A percentile compares a stretch with the other conserved stretches of the same genome.
phyloP scores from a whole-genome alignment of 2,113 vertebrate species.

The Pseudonaja textilis region DNA sequence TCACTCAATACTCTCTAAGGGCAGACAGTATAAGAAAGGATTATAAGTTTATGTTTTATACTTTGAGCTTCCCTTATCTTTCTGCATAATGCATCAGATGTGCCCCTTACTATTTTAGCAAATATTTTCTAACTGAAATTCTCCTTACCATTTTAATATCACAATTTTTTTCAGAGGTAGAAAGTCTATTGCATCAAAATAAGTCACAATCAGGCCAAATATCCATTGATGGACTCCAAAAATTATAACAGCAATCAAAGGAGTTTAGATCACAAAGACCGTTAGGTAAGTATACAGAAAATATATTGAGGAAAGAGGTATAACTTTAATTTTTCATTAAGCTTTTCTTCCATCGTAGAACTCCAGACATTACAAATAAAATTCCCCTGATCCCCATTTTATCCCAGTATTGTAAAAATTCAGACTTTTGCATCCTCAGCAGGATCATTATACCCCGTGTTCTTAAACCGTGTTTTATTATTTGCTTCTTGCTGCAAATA shows the following conservation, averaged over 20 bases:
- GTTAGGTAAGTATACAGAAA: not conserved
- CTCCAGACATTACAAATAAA: not conserved
- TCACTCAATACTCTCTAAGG: slow-evolving; percentile 45
- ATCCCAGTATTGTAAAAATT: not conserved
- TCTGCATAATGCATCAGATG: slow-evolving; percentile 36
- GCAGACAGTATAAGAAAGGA: slow-evolving; percentile 18
- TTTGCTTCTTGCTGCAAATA: not conserved
- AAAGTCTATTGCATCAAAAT: slow-evolving; percentile 33
- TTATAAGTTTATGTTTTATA: slow-evolving; percentile 39
- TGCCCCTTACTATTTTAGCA: slow-evolving; percentile 50
- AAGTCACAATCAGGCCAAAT: not conserved
- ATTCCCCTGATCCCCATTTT: no score
- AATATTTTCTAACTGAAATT: slow-evolving; percentile 33
- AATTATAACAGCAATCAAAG: slow-evolving; percentile 2
- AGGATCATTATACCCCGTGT: not conserved
- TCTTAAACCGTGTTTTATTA: not conserved
- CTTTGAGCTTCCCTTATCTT: slow-evolving; percentile 21
- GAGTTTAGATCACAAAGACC: not conserved
- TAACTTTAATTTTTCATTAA: not conserved
- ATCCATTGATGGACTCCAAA: not conserved
- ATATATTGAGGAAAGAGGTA: not conserved
- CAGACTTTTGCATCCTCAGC: not conserved
- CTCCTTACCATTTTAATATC: not conserved
- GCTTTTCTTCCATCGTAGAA: not conserved
- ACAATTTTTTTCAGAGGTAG: not conserved